phyloP scores from a whole-genome alignment of 2,113 vertebrate species.

The Zootoca vivipara region DNA sequence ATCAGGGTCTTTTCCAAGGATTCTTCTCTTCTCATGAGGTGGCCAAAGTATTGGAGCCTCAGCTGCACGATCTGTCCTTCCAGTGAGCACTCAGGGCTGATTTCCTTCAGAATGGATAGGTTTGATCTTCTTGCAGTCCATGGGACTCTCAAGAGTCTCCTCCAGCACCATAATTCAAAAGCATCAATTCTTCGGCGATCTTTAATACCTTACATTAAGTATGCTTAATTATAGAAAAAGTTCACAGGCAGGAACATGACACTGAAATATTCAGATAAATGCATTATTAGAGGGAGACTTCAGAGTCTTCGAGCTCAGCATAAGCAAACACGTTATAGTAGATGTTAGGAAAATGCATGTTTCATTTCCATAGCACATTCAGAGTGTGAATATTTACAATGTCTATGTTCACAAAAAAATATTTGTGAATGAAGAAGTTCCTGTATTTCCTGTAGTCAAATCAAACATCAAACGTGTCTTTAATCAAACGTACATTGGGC shows the following conservation, averaged over 20 bases:
- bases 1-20: too few relatives aligned
- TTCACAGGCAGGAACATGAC: neutral
- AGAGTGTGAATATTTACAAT: neutral
- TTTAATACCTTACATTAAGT: neutral
- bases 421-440: neutral
- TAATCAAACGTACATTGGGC: neutral
- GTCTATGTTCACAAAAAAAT: neutral
- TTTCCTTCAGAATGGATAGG: too few relatives aligned
- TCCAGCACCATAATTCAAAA: too few relatives aligned
- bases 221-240: neutral
- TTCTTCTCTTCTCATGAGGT: too few relatives aligned
- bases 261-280: neutral
- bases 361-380: neutral
- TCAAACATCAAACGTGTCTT: neutral
- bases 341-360: neutral
- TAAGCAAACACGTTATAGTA: neutral
- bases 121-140: too few relatives aligned
- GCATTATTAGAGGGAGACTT: neutral
- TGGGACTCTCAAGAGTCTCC: too few relatives aligned
- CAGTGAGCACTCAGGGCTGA: too few relatives aligned
- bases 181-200: too few relatives aligned
- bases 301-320: neutral
- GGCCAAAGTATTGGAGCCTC: too few relatives aligned
- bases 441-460: neutral
- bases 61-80: too few relatives aligned